Percentiles rank a stretch among this genome's conserved stretches.
These are phyloP conservation scores for Emydura subglobosa DNA, from an alignment of 2,113 vertebrate species.

Conservation along the genomic window DNA sequence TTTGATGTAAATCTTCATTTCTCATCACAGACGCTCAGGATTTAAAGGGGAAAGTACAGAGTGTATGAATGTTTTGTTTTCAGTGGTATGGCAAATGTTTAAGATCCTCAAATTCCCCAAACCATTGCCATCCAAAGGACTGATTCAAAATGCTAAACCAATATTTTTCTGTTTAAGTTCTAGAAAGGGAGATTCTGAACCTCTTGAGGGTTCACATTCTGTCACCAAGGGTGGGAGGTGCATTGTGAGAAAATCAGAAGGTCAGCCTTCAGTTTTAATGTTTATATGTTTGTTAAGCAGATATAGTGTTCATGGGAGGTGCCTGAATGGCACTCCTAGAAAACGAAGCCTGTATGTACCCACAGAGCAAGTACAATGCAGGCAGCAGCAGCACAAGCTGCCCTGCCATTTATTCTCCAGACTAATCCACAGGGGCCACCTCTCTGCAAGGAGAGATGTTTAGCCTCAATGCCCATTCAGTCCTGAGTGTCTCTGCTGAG, in stretches of 20 bases:
- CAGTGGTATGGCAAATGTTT: background rate
- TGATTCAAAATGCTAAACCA: background rate
- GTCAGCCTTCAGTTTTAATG: no score
- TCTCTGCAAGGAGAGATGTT: background rate
- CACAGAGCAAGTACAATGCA: background rate
- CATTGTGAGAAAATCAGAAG: no score
- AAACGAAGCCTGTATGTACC: no score
- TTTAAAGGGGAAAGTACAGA: background rate
- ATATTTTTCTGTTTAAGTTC: background rate
- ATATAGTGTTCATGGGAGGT: no score
- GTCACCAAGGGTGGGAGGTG: no score
- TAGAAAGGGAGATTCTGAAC: background rate
- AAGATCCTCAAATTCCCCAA: background rate
- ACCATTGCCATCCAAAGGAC: background rate
- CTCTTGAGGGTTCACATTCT: no score
- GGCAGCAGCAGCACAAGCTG: background rate
- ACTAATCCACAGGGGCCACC: background rate
- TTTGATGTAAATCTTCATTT: background rate
- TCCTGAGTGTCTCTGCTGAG: background rate
- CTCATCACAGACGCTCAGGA: accelerated
- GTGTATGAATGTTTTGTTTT: background rate
- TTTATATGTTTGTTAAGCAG: no score
- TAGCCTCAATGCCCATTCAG: background rate
- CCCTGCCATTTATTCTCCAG: background rate
- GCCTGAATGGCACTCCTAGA: no score